phyloP scores from a whole-genome alignment of 2,113 vertebrate genomes.

The Pangasianodon hypophthalmus region DNA sequence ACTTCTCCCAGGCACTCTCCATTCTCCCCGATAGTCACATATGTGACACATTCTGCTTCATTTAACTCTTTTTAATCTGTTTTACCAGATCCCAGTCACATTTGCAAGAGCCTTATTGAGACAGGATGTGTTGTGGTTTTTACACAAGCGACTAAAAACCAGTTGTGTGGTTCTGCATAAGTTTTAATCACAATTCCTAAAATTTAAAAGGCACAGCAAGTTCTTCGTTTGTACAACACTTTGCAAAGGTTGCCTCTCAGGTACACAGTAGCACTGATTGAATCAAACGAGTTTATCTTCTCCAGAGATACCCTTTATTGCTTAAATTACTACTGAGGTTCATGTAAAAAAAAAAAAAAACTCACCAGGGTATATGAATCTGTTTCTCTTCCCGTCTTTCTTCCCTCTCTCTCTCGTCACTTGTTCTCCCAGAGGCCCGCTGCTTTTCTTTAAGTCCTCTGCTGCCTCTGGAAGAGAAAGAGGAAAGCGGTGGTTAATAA shows the following conservation, averaged over 20 bases:
- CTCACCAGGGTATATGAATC: conserved; percentile 32
- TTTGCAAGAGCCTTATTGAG: not conserved
- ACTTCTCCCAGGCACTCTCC: not conserved
- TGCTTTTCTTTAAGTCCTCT: not conserved
- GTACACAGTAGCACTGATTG: not conserved
- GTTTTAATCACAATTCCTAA: not conserved
- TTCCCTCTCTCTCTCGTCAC: not conserved
- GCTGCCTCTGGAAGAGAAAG: conserved; percentile 17
- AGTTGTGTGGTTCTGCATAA: not conserved
- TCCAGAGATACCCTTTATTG: not conserved
- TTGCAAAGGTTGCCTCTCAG: not conserved
- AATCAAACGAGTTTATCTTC: not conserved
- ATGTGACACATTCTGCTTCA: not conserved
- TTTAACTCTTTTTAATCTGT: not conserved
- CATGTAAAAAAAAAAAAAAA: not conserved
- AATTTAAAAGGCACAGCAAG: not conserved
- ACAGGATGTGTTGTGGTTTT: not conserved
- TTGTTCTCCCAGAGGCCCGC: not conserved
- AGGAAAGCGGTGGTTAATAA: conserved; percentile 14
- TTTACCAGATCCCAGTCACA: not conserved
- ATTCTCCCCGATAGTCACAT: not conserved
- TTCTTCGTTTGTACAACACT: not conserved
- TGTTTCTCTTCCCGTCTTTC: not conserved
- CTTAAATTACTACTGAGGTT: not conserved
- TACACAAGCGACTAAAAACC: not conserved